Evolutionary conservation across 2,113 vertebrate genomes (phyloP).

Genomic region (Gracilinanus agilis): DNA sequence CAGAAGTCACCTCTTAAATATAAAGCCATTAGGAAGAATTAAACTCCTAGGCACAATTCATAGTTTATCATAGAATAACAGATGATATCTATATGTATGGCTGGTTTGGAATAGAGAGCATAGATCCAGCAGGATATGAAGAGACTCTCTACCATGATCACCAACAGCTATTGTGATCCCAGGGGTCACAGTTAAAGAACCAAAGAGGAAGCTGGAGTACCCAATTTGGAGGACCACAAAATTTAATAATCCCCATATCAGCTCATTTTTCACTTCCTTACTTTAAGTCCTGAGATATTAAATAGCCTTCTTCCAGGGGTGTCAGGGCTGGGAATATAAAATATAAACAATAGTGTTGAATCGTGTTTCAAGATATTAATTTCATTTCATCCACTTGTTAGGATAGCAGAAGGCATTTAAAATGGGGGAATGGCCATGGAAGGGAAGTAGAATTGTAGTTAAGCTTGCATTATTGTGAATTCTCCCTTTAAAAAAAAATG

Average conservation of each 20-base stretch:
- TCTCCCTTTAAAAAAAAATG: neutral
- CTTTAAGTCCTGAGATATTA: neutral
- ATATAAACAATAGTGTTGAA: neutral
- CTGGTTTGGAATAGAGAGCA: neutral
- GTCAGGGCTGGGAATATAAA: neutral
- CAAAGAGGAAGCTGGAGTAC: neutral
- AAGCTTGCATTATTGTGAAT: neutral
- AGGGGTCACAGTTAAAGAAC: neutral
- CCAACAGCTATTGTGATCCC: neutral
- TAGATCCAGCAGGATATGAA: neutral
- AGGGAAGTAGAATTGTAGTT: neutral
- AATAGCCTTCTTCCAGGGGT: neutral
- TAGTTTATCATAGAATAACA: neutral
- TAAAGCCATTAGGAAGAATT: neutral
- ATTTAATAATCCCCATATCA: neutral
- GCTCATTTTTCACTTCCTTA: neutral
- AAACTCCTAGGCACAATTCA: neutral
- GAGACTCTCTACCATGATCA: neutral
- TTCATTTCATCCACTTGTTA: neutral
- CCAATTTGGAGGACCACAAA: neutral
- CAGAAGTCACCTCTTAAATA: neutral
- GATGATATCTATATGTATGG: neutral
- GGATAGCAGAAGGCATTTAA: neutral
- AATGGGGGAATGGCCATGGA: neutral
- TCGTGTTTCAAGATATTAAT: neutral